Evolutionary conservation across 2,888 invertebrate genomes (phyloP), one percentile per base, ranked within the genome.

Genomic region (Drosophila prostipennis): DNA sequence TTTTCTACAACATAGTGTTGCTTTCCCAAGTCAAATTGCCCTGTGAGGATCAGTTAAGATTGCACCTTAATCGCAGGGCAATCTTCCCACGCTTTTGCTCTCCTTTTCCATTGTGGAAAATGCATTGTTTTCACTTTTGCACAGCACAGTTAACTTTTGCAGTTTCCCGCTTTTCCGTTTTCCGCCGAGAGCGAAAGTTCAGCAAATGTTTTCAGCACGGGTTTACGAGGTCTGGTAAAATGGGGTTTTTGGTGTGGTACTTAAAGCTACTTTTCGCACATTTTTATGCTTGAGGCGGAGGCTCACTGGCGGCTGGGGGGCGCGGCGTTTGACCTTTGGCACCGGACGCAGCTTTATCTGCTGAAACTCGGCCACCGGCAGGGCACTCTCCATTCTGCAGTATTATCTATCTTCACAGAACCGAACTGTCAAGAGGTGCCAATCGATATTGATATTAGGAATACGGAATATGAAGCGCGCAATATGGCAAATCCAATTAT

Each of bases 331-430:
- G 57, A 86, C 77, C 76, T 84, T 79, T 37, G 89, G 80, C 68
- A 91, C 90, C 32, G 90, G 89, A 13, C 88, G 82, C 63, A 90
- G 74, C 56, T 90, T 90, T 54, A 90, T 81, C 77, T 81, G 75
- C 72, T 90, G 90, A 68, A 91, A 91, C 76, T 91, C 91, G 61
- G 90, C 84, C 65, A 87, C 71, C 55, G 88, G 77, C 70, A 61
- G 63, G 53, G 63, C 46, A 52, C 68, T 84, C 56, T 75, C 79
- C 81, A 81, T 86, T 42, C 49, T 48, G 57, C 34, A 8, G 16
- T 29, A 1, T 6, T 26, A 16, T 16, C 14, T 13, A 16, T 16
- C 19, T 10, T 39, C 13, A 14, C 57, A 43, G 26, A 6, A 6
- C 26, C 0, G 23, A 23, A 23, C 26, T 6, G 43, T 11, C 36